Base-by-base conservation (phyloP, 92 coral and sea anemone species). In the Porites divaricata region DNA sequence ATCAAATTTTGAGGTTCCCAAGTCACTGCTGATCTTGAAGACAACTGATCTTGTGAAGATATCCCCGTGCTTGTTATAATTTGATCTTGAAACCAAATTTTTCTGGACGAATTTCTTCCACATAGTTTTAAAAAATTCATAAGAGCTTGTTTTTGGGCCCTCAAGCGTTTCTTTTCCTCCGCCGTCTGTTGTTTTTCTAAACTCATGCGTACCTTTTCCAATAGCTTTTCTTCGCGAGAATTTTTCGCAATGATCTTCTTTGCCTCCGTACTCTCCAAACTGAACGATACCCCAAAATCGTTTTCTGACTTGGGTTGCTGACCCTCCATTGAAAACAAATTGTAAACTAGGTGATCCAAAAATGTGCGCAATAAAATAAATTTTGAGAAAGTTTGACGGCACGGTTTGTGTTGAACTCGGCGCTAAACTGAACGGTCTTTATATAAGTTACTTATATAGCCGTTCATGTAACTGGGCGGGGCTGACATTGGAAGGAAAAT, bases 171-270 rank as follows among this genome's bases (percentile, higher is more conserved):
- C 25, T 69, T 71, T 70, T 56, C 62, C 22, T 69, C 85, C 1
- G 77, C 77, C 13, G 63, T 45, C n/a, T 69, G 26, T 70, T 56
- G 76, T 35, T 69, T 81, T 54, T 81, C 85, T 62, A 81, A 12
- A 67, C 21, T 70, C 68, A 28, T 25, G 49, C 57, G 67, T 17
- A 51, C 58, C n/a, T 70, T 70, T 71, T 56, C 48, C 14, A 81
- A 77, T 35, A 49, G 48, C 22, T 58, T 80, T 81, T 81, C 76
- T 81, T 81, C 85, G 14, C 15, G 85, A 10, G 77, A n/a, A 61
- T 69, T 81, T 68, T 54, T 23, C 2, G 77, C 59, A n/a, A 59
- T n/a, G 20, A 70, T 69, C 70, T 54, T 56, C 58, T 26, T 81
- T 19, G 85, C 77, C 8, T 70, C 64, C 57, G 56, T 28, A 7